Conservation (phyloP, 2,113 vertebrate species). For the Equus quagga region DNA sequence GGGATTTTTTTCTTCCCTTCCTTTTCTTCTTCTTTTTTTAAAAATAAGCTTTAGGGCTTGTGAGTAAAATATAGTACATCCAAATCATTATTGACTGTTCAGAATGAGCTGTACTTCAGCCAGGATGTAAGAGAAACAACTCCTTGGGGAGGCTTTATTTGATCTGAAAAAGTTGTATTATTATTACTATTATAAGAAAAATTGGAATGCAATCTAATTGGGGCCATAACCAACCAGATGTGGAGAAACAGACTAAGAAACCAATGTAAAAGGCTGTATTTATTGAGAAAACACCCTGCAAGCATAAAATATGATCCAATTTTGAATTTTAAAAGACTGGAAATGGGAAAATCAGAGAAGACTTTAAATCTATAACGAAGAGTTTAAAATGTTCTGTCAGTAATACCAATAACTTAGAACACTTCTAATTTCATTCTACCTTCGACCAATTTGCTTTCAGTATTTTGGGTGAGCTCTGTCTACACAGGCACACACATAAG, state of each 20-base stretch:
- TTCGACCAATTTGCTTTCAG: constrained; percentile 28
- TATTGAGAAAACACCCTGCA: constrained; percentile 60
- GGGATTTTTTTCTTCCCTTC: neutral
- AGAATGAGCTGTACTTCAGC: constrained; percentile 50
- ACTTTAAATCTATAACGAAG: constrained; percentile 71
- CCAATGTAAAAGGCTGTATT: constrained; percentile 52
- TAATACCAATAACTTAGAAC: constrained; percentile 61
- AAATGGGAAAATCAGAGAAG: constrained; percentile 40
- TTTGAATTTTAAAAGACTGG: constrained; percentile 69
- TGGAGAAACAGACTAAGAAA: constrained; percentile 51
- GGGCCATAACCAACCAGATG: constrained; percentile 67
- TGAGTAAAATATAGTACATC: constrained; percentile 1
- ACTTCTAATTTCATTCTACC: constrained; percentile 58
- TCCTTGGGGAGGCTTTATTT: constrained; percentile 29
- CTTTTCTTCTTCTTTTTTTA: neutral
- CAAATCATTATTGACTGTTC: constrained; percentile 65
- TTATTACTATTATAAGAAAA: constrained; percentile 69
- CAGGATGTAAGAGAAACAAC: neutral
- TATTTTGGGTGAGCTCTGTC: constrained; percentile 8
- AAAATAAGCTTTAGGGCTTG: neutral
- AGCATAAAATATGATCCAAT: constrained; percentile 68
- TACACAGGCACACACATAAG: neutral
- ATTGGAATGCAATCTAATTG: constrained; percentile 67
- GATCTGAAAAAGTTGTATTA: constrained; percentile 64
- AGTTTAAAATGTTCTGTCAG: constrained; percentile 65